These are phyloP conservation scores for Cheirogaleus medius DNA, from an alignment of 2,113 vertebrate genomes.

Conservation along the genomic window DNA sequence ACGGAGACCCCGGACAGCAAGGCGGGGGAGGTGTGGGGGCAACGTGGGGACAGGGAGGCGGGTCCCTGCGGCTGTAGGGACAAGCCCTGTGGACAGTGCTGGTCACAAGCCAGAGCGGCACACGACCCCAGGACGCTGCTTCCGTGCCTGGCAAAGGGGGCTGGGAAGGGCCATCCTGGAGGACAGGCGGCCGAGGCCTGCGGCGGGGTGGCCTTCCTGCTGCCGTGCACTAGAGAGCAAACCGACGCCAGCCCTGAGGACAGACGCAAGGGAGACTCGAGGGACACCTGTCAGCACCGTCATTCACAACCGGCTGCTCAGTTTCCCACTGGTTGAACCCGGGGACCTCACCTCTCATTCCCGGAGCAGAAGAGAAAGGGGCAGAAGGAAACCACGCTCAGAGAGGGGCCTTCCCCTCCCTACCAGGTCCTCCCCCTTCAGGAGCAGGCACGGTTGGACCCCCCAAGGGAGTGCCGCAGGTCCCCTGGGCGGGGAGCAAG, in stretches of 20 bases:
- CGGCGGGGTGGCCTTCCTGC: neutral
- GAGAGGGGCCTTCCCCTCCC: neutral
- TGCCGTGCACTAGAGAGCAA: neutral
- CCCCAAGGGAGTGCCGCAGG: neutral
- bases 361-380: neutral
- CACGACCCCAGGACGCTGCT: accelerated
- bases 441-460: neutral
- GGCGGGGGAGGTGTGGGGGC: neutral
- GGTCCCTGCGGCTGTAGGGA: neutral
- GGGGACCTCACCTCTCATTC: neutral
- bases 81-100: neutral
- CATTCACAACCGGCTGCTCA: accelerated
- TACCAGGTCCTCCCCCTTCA: neutral
- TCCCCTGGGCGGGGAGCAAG: neutral
- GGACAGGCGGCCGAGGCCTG: too few species aligned
- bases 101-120: too few species aligned
- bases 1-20: too few species aligned
- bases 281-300: accelerated
- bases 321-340: too few species aligned
- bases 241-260: neutral
- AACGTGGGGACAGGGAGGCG: neutral
- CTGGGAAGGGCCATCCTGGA: neutral
- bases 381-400: too few species aligned
- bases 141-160: neutral
- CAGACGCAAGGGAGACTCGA: neutral